Conservation (phyloP, 2,113 vertebrate genomes). For the Corythoichthys intestinalis region DNA sequence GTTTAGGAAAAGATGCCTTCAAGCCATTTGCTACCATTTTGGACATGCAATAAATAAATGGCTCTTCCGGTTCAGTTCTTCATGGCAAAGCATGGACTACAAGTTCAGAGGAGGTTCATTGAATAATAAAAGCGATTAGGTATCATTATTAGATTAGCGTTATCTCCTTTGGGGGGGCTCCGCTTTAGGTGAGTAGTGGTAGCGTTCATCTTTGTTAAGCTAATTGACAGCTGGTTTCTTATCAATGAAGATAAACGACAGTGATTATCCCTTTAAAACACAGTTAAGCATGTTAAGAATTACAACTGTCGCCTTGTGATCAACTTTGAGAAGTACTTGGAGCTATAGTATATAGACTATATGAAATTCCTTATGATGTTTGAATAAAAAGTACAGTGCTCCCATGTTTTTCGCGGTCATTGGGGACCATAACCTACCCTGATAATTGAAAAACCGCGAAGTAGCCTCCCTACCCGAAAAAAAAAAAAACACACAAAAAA, state of each 20-base stretch:
- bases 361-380: conserved; percentile 41
- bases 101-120: background rate
- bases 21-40: conserved; percentile 3
- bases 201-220: conserved; percentile 1
- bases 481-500: no score
- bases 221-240: background rate
- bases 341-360: conserved; percentile 44
- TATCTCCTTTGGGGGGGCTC: background rate
- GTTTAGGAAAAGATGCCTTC: background rate
- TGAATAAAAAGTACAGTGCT: background rate
- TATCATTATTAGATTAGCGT: background rate
- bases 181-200: background rate
- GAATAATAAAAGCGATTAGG: background rate
- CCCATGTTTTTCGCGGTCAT: no score
- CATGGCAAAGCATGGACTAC: background rate
- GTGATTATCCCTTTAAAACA: no score
- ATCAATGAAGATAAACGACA: background rate
- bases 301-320: conserved; percentile 20
- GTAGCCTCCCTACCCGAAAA: no score
- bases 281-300: background rate
- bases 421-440: no score
- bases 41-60: background rate
- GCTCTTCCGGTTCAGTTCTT: background rate
- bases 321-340: conserved; percentile 41
- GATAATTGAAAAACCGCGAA: no score